Base-by-base conservation (phyloP, 2,888 invertebrate genomes). In the Pyrocoelia pectoralis region DNA sequence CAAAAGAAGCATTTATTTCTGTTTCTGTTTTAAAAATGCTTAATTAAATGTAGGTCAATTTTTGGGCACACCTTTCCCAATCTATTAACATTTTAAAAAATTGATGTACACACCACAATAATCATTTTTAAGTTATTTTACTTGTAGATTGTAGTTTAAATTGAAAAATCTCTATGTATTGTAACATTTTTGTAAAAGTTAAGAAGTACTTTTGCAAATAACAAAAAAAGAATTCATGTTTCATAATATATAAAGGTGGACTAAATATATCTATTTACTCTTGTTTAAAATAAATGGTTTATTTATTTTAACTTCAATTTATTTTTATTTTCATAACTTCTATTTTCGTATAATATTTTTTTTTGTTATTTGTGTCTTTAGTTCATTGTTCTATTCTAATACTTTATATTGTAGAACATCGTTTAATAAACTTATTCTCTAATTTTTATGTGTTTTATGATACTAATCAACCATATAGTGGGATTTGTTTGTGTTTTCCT, bases 61-160 rank as follows among this genome's bases (percentile, higher is more conserved):
- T 33, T 33, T 33, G 33, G 33, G 33, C 33, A 33, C n/a, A 33
- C 8, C 10, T 33, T 33, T 24, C 24, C n/a, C 33, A 48, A 48
- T 50, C 24, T 50, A 24, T 15, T 17, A 46, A 46, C n/a, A 17
- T 17, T 17, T 17, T 17, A 17, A 46, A 46, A 46, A 46, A 46
- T 46, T 46, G 18, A 46, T 17, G 46, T 46, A 46, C 46, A 46
- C 46, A n/a, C n/a, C n/a, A n/a, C 24, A 24, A 24, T 46, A 46
- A 18, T 46, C 14, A 17, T n/a, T 46, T 46, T 33, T 33, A n/a
- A 4, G 8, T 33, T 46, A 46, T 46, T 46, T 46, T 17, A 9
- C 15, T 18, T 46, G 46, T 46, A 46, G 46, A 17, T 9, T 17
- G 46, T 46, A 46, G 18, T 10, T 17, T 9, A 24, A 24, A 33